These are phyloP conservation scores for Narcine bancroftii DNA, from an alignment of 2,113 vertebrate genomes.

Conservation along the genomic window DNA sequence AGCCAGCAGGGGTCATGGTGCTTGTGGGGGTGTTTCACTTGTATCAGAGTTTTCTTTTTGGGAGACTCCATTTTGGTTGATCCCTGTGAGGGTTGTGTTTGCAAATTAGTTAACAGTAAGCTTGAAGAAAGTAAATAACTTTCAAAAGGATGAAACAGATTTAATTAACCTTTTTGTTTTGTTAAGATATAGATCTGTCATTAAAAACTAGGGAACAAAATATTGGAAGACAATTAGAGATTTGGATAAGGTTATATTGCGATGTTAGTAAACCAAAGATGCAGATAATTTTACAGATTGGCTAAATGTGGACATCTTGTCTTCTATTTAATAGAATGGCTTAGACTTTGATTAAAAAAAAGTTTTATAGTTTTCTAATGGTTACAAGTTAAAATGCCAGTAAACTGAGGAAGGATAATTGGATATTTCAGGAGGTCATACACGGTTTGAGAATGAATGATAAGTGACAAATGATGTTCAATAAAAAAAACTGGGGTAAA, in stretches of 20 bases:
- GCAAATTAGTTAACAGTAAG: too few relatives aligned
- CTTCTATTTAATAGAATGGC: not conserved
- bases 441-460: not conserved
- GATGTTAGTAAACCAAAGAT: not conserved
- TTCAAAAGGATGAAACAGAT: too few relatives aligned
- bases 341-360: not conserved
- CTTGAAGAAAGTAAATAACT: too few relatives aligned
- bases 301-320: not conserved
- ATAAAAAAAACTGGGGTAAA: not conserved
- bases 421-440: not conserved
- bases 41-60: too few relatives aligned
- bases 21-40: too few relatives aligned
- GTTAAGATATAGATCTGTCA: not conserved
- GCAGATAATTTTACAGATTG: not conserved
- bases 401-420: not conserved
- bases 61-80: too few relatives aligned
- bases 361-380: not conserved
- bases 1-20: too few relatives aligned
- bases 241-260: not conserved
- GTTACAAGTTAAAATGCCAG: not conserved
- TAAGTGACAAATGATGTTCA: not conserved
- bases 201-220: not conserved
- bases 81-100: too few relatives aligned
- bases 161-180: too few relatives aligned
- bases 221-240: not conserved